Percentiles rank a stretch among this genome's conserved stretches.
Conservation (phyloP, 2,888 invertebrate genomes). For the Myopa tessellatipennis region DNA sequence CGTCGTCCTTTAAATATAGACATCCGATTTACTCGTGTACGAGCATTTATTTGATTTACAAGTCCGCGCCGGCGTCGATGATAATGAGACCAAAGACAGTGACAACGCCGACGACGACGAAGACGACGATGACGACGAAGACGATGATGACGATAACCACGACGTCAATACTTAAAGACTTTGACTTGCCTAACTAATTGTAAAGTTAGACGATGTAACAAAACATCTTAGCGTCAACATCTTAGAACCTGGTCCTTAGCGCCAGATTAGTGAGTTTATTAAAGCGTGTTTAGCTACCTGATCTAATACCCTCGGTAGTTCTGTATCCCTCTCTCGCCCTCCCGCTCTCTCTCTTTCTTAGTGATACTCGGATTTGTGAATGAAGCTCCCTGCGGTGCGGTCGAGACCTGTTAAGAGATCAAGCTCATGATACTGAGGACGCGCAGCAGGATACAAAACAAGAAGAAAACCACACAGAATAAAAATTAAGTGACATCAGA, state of each 20-base stretch:
- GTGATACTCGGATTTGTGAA: constrained; percentile 4
- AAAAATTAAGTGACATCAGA: background rate
- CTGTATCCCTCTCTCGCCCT: too few species aligned
- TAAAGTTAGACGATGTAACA: background rate
- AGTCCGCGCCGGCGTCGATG: constrained; percentile 2
- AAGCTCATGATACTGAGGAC: background rate
- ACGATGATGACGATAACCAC: background rate
- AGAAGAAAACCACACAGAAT: background rate
- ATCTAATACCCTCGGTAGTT: background rate
- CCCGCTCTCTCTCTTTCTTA: too few species aligned
- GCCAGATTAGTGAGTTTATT: background rate
- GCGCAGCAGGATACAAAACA: background rate
- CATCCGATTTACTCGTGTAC: too few species aligned
- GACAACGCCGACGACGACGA: constrained; percentile 9
- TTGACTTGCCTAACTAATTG: background rate
- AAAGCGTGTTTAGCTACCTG: background rate
- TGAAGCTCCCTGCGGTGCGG: constrained; percentile 4
- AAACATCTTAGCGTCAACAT: constrained; percentile 1
- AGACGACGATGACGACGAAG: background rate
- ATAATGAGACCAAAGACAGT: background rate
- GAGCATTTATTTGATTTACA: background rate
- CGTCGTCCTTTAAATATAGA: background rate
- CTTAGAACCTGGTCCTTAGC: background rate
- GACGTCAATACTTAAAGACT: background rate
- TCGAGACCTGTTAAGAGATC: background rate